Percentiles rank a stretch among this genome's conserved stretches.
These are phyloP conservation scores for Bos indicus DNA, from an alignment of 2,113 vertebrate genomes.

Conservation along the genomic window DNA sequence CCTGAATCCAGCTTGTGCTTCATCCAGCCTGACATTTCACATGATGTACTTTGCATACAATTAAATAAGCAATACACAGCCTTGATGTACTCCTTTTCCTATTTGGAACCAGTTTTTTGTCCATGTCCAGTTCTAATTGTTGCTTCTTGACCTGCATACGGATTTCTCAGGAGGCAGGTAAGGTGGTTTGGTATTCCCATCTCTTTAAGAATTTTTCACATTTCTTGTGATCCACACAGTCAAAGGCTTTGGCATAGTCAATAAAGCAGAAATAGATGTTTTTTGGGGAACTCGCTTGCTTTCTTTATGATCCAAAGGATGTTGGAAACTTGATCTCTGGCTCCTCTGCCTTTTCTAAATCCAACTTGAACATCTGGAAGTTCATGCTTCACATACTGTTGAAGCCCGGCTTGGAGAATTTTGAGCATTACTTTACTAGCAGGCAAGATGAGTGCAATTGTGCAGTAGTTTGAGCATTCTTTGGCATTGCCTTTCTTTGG, in stretches of 20 bases:
- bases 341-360: background rate
- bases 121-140: background rate
- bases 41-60: background rate
- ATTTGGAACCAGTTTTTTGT: background rate
- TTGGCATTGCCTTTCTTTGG: background rate
- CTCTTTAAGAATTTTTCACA: background rate
- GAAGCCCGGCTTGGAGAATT: background rate
- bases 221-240: background rate
- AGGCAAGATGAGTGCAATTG: background rate
- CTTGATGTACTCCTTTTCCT: background rate
- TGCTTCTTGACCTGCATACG: background rate
- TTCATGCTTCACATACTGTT: background rate
- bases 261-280: background rate
- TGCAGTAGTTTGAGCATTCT: background rate
- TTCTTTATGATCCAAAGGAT: background rate
- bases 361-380: background rate
- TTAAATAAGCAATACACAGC: background rate
- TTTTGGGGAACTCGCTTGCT: rapidly evolving
- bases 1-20: background rate
- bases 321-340: background rate
- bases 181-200: background rate
- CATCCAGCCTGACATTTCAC: background rate
- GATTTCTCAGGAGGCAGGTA: background rate
- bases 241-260: background rate
- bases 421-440: background rate